A percentile compares a stretch with the other conserved stretches of the same genome.
These are phyloP conservation scores for Salvelinus alpinus DNA, from an alignment of 2,113 vertebrate genomes.

Conservation along the genomic window DNA sequence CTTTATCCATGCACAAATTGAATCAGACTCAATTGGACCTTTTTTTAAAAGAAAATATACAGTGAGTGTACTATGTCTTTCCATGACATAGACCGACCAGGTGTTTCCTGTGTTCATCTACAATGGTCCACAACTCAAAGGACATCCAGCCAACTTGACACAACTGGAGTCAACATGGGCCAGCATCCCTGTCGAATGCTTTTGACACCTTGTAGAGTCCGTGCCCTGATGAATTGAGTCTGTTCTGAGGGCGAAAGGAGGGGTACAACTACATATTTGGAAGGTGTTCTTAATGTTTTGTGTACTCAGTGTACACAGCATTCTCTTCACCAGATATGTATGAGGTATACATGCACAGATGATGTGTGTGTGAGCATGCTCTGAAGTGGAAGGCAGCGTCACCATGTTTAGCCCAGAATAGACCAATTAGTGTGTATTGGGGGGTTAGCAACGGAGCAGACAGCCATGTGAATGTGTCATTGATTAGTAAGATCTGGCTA, in stretches of 20 bases:
- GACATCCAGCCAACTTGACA: too few species aligned
- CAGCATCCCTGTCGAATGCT: too few species aligned
- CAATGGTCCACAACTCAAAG: too few species aligned
- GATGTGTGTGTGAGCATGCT: conserved; percentile 42
- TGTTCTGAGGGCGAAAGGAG: too few species aligned
- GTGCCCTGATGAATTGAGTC: too few species aligned
- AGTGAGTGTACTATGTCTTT: too few species aligned
- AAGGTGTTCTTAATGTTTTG: too few species aligned
- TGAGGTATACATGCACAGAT: neutral
- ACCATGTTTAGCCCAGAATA: conserved; percentile 75
- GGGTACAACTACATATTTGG: too few species aligned
- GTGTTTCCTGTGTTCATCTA: too few species aligned
- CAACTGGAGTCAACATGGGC: too few species aligned
- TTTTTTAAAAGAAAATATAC: conserved; percentile 57
- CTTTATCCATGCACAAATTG: conserved; percentile 70
- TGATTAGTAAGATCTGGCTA: conserved; percentile 82
- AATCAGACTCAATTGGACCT: conserved; percentile 76
- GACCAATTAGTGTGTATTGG: conserved; percentile 72
- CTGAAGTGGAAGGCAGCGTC: conserved; percentile 75
- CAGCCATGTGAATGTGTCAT: conserved; percentile 79
- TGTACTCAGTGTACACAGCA: neutral
- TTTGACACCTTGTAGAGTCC: too few species aligned
- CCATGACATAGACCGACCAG: too few species aligned
- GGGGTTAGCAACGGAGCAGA: conserved; percentile 73
- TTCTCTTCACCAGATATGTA: conserved; percentile 48